These are phyloP conservation scores for Ecliptopera silaceata DNA, from an alignment of 2,888 invertebrate species.

Conservation along the genomic window DNA sequence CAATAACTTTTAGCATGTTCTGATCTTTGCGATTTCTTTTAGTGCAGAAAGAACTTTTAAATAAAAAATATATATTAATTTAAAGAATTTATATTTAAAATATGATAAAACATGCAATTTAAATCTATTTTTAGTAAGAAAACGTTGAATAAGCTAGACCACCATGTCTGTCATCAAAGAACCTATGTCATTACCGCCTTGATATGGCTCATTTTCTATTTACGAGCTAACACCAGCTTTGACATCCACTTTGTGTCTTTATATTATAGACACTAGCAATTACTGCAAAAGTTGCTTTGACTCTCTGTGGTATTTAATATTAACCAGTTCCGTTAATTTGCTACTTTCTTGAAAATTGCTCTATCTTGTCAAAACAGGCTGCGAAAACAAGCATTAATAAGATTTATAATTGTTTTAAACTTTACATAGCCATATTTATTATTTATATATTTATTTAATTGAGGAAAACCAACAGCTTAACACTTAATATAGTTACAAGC, in stretches of 20 bases:
- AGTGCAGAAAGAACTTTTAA: too few species aligned
- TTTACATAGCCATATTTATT: too few species aligned
- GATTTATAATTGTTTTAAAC: too few species aligned
- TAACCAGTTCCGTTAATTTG: background rate
- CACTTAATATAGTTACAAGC: too few species aligned
- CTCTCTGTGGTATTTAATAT: slow-evolving; percentile 25
- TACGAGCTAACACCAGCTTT: slow-evolving; percentile 45
- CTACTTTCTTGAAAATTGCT: slow-evolving; percentile 17
- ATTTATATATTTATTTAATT: too few species aligned
- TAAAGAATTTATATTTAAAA: too few species aligned
- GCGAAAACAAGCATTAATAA: too few species aligned
- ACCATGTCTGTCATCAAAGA: slow-evolving; percentile 46
- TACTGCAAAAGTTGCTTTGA: slow-evolving; percentile 24
- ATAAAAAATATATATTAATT: too few species aligned
- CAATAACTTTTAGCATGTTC: too few species aligned
- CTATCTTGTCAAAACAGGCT: slow-evolving; percentile 2
- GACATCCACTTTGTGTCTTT: slow-evolving; percentile 29
- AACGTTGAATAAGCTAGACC: slow-evolving; percentile 5
- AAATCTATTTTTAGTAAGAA: background rate
- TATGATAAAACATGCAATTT: too few species aligned
- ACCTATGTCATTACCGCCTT: slow-evolving; percentile 32
- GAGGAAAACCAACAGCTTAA: too few species aligned
- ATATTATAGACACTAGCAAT: slow-evolving; percentile 22
- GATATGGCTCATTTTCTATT: slow-evolving; percentile 44
- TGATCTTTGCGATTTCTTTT: too few species aligned